These are phyloP conservation scores for Meteorus colon DNA, from an alignment of 2,888 invertebrate species.

Conservation along the genomic window DNA sequence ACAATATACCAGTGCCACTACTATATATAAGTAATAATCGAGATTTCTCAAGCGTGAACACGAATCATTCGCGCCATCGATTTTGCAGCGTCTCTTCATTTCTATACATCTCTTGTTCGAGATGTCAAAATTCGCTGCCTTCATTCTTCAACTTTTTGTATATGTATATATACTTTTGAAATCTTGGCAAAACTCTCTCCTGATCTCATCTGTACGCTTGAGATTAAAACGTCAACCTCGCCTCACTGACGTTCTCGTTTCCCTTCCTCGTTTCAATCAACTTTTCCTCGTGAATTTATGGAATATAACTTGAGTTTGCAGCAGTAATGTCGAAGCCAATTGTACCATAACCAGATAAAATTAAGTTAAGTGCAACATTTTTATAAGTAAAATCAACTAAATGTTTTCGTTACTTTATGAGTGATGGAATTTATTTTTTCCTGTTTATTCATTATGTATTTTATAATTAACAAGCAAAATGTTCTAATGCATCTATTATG, in stretches of 20 bases:
- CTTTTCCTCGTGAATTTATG: constrained; percentile 6
- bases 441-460: constrained; percentile 17
- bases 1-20: neutral
- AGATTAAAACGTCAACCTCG: constrained; percentile 71
- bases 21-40: constrained; percentile 20
- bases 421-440: neutral
- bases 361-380: neutral
- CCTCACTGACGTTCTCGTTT: constrained; percentile 46
- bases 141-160: constrained; percentile 26
- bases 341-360: constrained; percentile 2
- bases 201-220: constrained; percentile 70
- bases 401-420: neutral
- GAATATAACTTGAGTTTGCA: neutral
- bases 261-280: constrained; percentile 27
- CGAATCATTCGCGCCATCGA: constrained; percentile 50
- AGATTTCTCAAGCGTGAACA: constrained; percentile 41
- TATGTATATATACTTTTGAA: constrained; percentile 46
- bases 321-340: neutral
- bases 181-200: constrained; percentile 46
- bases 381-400: neutral
- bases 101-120: constrained; percentile 14
- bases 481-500: neutral
- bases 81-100: constrained; percentile 36
- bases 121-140: constrained; percentile 26
- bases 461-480: neutral